Evolutionary conservation across 1,140 invertebrate species (phyloP).

Genomic region (Drosophila dunni): DNA sequence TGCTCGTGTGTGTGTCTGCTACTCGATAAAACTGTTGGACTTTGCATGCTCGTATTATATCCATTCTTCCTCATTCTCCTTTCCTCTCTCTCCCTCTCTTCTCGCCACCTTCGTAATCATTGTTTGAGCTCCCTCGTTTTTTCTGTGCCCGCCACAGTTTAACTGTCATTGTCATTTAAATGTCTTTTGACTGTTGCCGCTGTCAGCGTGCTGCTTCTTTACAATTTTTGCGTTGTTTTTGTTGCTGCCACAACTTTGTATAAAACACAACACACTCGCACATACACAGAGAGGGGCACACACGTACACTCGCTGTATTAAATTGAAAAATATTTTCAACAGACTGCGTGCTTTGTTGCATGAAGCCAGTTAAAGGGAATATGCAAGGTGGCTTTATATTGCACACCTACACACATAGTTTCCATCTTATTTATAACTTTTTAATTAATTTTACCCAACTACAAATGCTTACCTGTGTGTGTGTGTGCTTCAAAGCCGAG

Average conservation of each 20-base stretch:
- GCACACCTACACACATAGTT: constrained; percentile 15
- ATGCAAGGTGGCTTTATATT: not conserved
- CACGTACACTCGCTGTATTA: constrained; percentile 32
- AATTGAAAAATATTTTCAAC: constrained; percentile 52
- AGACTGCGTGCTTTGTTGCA: constrained; percentile 25
- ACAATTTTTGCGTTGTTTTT: constrained; percentile 15
- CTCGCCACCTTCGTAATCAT: constrained; percentile 11
- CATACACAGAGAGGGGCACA: not conserved
- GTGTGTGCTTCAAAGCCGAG: not conserved
- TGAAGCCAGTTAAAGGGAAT: not conserved
- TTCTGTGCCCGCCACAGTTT: constrained; percentile 58
- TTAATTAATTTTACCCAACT: constrained; percentile 49
- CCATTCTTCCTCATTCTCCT: not conserved
- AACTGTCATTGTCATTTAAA: constrained; percentile 81
- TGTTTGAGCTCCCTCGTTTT: constrained; percentile 36
- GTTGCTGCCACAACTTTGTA: constrained; percentile 31
- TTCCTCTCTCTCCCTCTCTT: not conserved
- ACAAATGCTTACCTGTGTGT: not conserved
- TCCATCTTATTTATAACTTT: constrained; percentile 52
- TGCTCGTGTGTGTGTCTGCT: constrained; percentile 18
- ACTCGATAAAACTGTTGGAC: constrained; percentile 76
- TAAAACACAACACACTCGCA: constrained; percentile 18
- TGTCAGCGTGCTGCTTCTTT: constrained; percentile 36
- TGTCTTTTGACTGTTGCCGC: constrained; percentile 77
- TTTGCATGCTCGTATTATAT: constrained; percentile 48